Evolutionary conservation across 1,140 invertebrate species (phyloP).

Genomic region (Asbolus verrucosus): DNA sequence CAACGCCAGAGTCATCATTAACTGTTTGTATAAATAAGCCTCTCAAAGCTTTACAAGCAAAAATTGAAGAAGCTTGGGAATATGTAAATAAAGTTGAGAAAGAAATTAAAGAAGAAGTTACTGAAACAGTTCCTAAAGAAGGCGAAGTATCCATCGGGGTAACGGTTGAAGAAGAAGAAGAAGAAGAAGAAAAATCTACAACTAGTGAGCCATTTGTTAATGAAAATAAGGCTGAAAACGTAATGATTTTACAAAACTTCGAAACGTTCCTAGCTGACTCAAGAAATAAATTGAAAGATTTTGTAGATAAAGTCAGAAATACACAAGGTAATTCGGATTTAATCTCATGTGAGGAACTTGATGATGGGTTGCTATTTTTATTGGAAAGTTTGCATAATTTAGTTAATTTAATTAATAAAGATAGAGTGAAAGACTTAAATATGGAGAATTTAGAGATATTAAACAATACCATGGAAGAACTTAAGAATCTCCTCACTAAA

Average conservation of each 20-base stretch:
- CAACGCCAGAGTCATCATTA: neutral
- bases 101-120: neutral
- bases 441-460: conserved; percentile 13
- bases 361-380: conserved; percentile 15
- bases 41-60: conserved; percentile 41
- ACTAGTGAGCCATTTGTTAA: conserved; percentile 11
- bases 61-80: conserved; percentile 48
- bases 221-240: conserved; percentile 16
- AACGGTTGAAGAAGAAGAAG: conserved; percentile 19
- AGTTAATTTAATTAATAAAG: conserved; percentile 14
- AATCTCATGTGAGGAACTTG: conserved; percentile 17
- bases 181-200: conserved; percentile 13
- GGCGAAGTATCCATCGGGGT: too few relatives aligned
- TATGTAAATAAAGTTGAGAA: conserved; percentile 4
- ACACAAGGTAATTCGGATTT: conserved; percentile 8
- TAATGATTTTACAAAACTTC: neutral
- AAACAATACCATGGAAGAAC: conserved; percentile 4
- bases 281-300: conserved; percentile 3
- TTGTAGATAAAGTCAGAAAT: neutral
- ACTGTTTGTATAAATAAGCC: conserved; percentile 42
- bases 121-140: conserved; percentile 1
- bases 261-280: neutral
- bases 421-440: conserved; percentile 11
- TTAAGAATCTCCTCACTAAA: conserved; percentile 8
- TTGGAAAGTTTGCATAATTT: conserved; percentile 17